A percentile compares a stretch with the other conserved stretches of the same genome.
Evolutionary conservation across 1,140 invertebrate species (phyloP).

Genomic region (Schlechtendalia chinensis): DNA sequence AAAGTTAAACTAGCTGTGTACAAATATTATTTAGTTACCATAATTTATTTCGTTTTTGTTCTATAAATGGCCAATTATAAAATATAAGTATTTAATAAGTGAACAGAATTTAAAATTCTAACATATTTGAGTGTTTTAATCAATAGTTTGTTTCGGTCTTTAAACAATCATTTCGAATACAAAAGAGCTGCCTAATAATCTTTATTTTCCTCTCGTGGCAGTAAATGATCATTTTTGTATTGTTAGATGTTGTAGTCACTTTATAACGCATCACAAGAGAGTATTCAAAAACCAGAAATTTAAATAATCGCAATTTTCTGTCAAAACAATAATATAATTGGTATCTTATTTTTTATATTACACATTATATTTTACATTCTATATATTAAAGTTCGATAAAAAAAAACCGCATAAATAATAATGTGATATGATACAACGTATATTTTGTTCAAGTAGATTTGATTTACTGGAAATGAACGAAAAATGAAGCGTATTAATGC

Average conservation of each 20-base stretch:
- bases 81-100: conserved; percentile 6
- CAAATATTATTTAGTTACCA: background rate
- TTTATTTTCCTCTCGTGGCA: conserved; percentile 16
- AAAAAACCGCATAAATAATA: no score
- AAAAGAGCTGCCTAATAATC: conserved; percentile 11
- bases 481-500: no score
- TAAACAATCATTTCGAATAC: background rate
- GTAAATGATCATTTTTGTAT: background rate
- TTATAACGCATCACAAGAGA: background rate
- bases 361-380: no score
- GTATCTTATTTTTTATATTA: background rate
- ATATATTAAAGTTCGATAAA: no score
- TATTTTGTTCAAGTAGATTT: no score
- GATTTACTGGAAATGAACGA: no score
- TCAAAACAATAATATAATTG: background rate
- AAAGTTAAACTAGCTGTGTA: background rate
- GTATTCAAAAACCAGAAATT: conserved; percentile 6
- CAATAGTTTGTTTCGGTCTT: conserved; percentile 17
- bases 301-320: background rate
- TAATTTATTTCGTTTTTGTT: background rate
- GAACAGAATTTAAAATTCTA: background rate
- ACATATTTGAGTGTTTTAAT: background rate
- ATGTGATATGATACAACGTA: no score
- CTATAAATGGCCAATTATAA: background rate
- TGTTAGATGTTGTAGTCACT: background rate